Conservation (phyloP, 2,113 vertebrate genomes). For the Mustela lutreola region DNA sequence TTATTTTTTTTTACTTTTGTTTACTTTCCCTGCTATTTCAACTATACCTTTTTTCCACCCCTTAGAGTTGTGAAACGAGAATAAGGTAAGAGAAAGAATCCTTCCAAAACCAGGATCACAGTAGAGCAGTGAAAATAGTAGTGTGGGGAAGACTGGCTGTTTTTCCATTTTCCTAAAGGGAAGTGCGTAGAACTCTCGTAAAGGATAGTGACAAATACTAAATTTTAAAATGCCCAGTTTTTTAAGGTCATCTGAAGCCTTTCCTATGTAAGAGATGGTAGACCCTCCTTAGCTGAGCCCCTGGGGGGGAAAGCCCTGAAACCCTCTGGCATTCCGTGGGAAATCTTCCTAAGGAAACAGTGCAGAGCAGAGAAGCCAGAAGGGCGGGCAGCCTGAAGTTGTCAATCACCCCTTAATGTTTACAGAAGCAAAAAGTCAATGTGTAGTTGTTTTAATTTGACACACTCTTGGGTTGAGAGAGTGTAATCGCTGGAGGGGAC, state of each 20-base stretch:
- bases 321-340: not conserved
- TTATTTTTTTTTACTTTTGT: not conserved
- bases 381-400: conserved; percentile 76
- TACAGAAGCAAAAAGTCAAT: conserved; percentile 90
- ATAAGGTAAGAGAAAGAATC: not conserved
- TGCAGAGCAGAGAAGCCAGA: conserved; percentile 50
- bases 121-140: not conserved
- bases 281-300: not conserved
- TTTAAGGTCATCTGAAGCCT: not conserved
- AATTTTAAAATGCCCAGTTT: not conserved
- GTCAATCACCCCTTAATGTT: conserved; percentile 90
- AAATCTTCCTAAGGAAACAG: not conserved
- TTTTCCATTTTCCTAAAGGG: conserved; percentile 13
- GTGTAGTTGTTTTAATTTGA: conserved; percentile 90
- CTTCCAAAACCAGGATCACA: not conserved
- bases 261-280: not conserved
- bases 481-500: conserved; percentile 89
- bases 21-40: not conserved
- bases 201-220: not conserved
- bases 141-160: not conserved
- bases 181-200: not conserved
- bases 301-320: not conserved
- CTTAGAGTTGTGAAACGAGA: not conserved
- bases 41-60: not conserved
- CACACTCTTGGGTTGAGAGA: conserved; percentile 86